These are phyloP conservation scores for Berghia stephanieae DNA, from an alignment of 1,140 invertebrate genomes.

Conservation along the genomic window DNA sequence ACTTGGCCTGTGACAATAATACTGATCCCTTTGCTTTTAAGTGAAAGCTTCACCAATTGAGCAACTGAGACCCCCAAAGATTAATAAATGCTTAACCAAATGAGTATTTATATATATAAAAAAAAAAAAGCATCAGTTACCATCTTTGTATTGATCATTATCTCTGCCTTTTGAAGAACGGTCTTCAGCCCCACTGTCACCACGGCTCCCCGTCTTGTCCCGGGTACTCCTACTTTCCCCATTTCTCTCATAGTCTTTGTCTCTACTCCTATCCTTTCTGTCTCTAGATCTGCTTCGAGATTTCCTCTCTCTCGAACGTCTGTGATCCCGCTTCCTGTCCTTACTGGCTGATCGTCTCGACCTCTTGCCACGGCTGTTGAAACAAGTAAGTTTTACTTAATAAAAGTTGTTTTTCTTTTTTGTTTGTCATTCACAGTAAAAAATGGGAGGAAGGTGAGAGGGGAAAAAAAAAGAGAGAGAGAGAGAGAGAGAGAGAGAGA, in stretches of 20 bases:
- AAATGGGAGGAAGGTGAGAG: not conserved
- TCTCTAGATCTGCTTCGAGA: slow-evolving; percentile 33
- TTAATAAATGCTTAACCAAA: no score
- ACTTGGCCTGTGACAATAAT: no score
- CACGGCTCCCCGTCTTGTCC: not conserved
- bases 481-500: no score
- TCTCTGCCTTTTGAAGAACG: not conserved
- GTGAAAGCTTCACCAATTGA: no score
- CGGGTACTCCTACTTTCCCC: not conserved
- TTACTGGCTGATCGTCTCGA: slow-evolving; percentile 27
- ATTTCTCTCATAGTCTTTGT: slow-evolving; percentile 15
- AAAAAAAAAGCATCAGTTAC: no score
- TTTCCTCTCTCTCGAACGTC: slow-evolving; percentile 19
- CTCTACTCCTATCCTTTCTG: slow-evolving; percentile 35
- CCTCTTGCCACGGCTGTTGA: not conserved
- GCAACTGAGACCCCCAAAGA: no score
- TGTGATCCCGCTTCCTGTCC: slow-evolving; percentile 22
- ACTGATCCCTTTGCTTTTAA: no score
- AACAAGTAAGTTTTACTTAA: no score
- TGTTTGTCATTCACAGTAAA: not conserved
- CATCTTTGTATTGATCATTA: not conserved
- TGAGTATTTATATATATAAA: no score
- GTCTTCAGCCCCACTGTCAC: not conserved
- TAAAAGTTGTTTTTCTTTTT: no score
- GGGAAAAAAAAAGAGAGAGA: no score